Conservation (phyloP, 1,140 invertebrate genomes). For the Solen grandis region DNA sequence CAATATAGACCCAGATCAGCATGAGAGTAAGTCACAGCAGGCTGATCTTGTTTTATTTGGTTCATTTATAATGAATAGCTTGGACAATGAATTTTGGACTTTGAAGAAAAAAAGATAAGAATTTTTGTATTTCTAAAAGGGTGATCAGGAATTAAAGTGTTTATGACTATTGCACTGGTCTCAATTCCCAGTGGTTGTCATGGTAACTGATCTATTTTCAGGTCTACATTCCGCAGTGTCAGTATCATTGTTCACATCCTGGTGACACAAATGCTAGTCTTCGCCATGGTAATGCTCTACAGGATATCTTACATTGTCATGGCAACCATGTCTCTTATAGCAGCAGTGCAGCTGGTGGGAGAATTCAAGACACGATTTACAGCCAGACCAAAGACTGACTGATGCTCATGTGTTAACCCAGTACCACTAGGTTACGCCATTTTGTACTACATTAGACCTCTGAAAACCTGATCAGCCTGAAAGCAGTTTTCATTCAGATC, state of each 20-base stretch:
- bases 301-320: slow-evolving; percentile 31
- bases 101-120: neutral
- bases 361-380: neutral
- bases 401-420: too few species aligned
- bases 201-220: slow-evolving; percentile 10
- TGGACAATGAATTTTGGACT: too few species aligned
- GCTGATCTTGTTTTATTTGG: too few species aligned
- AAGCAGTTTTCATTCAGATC: too few species aligned
- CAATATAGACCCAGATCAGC: too few species aligned
- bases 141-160: neutral
- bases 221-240: slow-evolving; percentile 4
- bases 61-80: too few species aligned
- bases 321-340: neutral
- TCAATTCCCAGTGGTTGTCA: neutral
- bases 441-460: too few species aligned
- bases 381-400: slow-evolving; percentile 47
- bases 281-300: slow-evolving; percentile 42
- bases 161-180: neutral
- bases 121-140: neutral
- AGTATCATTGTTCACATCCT: slow-evolving; percentile 9
- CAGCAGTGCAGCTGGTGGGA: slow-evolving; percentile 11
- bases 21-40: too few species aligned
- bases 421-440: too few species aligned
- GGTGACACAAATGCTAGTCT: slow-evolving; percentile 25
- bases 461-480: too few species aligned